Percentiles rank a stretch among this genome's conserved stretches.
Evolutionary conservation across 2,797 vertebrate species (phyloP).

Genomic region (Sandelia bainsii): DNA sequence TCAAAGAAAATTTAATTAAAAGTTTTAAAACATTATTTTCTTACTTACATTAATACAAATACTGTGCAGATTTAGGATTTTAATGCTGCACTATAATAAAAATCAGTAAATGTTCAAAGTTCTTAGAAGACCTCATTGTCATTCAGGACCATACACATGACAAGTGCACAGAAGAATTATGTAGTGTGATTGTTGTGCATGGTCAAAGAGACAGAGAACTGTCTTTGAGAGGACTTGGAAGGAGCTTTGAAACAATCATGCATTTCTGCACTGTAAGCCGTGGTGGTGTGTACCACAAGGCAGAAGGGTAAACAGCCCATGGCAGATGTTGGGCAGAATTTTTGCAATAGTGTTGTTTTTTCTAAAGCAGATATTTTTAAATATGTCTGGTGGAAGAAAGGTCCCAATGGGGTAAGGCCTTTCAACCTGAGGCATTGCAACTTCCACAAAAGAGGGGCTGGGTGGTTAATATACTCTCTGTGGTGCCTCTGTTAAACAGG

Average conservation of each 20-base stretch:
- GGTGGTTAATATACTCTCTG: neutral
- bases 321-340: too few species aligned
- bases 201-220: too few species aligned
- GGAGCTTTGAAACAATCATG: neutral
- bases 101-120: neutral
- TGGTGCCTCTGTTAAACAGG: neutral
- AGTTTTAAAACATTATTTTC: neutral
- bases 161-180: neutral
- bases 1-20: neutral
- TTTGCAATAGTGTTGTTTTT: neutral
- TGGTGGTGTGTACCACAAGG: too few species aligned
- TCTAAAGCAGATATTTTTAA: neutral
- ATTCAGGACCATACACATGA: neutral
- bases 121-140: neutral
- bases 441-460: neutral
- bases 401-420: neutral
- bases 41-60: neutral
- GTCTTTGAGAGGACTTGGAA: neutral
- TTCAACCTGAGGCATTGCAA: neutral
- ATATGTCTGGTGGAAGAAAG: neutral
- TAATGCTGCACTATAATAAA: neutral
- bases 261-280: neutral
- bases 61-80: neutral
- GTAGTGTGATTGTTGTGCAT: neutral
- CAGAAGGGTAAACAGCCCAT: neutral